phyloP scores from a whole-genome alignment of 2,888 invertebrate genomes.

The Xestobium rufovillosum region DNA sequence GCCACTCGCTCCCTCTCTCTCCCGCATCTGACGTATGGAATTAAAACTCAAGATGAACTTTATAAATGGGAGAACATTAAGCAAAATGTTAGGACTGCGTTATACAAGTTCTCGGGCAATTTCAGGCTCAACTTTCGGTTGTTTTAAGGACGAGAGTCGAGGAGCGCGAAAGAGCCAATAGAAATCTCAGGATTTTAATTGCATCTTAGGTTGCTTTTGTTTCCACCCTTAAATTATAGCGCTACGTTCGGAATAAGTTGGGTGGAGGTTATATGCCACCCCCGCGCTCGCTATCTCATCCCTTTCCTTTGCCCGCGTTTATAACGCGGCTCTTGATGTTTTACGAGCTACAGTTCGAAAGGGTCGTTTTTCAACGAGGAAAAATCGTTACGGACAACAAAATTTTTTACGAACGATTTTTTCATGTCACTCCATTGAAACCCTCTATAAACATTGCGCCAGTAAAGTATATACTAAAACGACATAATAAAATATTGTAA shows the following conservation, averaged over 20 bases:
- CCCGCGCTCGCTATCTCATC: too few species aligned
- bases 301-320: too few species aligned
- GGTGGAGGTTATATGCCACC: too few species aligned
- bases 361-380: too few species aligned
- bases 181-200: constrained; percentile 45
- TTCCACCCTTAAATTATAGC: constrained; percentile 41
- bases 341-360: too few species aligned
- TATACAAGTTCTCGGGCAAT: constrained; percentile 27
- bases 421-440: too few species aligned
- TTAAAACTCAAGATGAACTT: constrained; percentile 33
- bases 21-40: constrained; percentile 29
- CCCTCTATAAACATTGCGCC: too few species aligned
- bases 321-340: too few species aligned
- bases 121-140: constrained; percentile 29
- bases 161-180: constrained; percentile 34
- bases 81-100: constrained; percentile 35
- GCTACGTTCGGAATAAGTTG: constrained; percentile 18
- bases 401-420: too few species aligned
- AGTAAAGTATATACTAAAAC: too few species aligned
- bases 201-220: constrained; percentile 45
- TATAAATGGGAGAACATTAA: constrained; percentile 39
- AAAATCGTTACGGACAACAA: too few species aligned
- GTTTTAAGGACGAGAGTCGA: constrained; percentile 29
- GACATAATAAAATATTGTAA: too few species aligned
- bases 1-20: constrained; percentile 6